Percentiles rank a stretch among this genome's conserved stretches.
Evolutionary conservation across 2,888 invertebrate species (phyloP).

Genomic region (Chromoteleia sp.): DNA sequence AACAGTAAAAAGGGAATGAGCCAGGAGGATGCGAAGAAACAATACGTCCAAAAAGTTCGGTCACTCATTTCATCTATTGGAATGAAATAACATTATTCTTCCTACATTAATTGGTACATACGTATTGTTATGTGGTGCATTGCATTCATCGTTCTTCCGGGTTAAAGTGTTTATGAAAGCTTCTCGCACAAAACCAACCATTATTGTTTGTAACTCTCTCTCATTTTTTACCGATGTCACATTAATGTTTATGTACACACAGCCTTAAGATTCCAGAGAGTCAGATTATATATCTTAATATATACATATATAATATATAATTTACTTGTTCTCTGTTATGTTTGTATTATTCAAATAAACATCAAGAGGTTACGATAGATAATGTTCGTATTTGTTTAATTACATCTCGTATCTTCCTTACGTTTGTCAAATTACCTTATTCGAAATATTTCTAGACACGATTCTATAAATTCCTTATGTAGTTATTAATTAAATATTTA

Average conservation of each 20-base stretch:
- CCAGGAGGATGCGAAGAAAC: slow-evolving; percentile 92
- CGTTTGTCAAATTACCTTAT: too few species aligned
- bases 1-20: slow-evolving; percentile 86
- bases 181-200: slow-evolving; percentile 53
- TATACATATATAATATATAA: slow-evolving; percentile 51
- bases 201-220: slow-evolving; percentile 9
- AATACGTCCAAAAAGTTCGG: slow-evolving; percentile 92
- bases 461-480: background rate
- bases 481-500: too few species aligned
- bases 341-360: slow-evolving; percentile 53
- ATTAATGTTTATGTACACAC: slow-evolving; percentile 57
- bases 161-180: slow-evolving; percentile 43
- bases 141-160: slow-evolving; percentile 53
- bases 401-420: too few species aligned
- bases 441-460: too few species aligned
- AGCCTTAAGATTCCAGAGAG: slow-evolving; percentile 50
- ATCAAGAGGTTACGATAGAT: slow-evolving; percentile 32
- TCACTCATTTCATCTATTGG: slow-evolving; percentile 86
- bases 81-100: slow-evolving; percentile 76
- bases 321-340: slow-evolving; percentile 54
- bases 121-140: slow-evolving; percentile 47
- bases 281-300: slow-evolving; percentile 47
- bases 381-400: background rate
- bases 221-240: slow-evolving; percentile 19
- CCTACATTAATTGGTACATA: slow-evolving; percentile 48